Conservation (phyloP, 2,888 invertebrate species). For the Desoria tigrina region DNA sequence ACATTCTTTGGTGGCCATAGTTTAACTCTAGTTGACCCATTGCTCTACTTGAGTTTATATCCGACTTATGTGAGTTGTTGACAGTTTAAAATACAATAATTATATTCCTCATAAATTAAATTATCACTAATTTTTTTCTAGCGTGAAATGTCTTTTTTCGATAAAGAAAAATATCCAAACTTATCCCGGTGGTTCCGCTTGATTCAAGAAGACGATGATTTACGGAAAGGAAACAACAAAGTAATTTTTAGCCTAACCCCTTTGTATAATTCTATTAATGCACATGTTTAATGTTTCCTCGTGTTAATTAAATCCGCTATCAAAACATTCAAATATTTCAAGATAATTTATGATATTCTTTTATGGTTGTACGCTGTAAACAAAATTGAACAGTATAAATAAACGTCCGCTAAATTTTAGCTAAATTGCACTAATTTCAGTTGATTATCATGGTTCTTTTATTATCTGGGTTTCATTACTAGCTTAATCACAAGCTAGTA, state of each 20-base stretch:
- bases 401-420: too few relatives aligned
- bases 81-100: neutral
- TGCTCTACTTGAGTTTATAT: constrained; percentile 36
- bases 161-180: constrained; percentile 41
- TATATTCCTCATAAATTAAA: neutral
- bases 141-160: constrained; percentile 40
- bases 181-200: constrained; percentile 43
- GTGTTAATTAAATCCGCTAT: neutral
- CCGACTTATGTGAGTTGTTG: constrained; percentile 37
- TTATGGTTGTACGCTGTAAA: too few relatives aligned
- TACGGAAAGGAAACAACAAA: constrained; percentile 32
- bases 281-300: neutral
- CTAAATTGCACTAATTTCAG: too few relatives aligned
- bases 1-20: constrained; percentile 41
- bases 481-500: too few relatives aligned
- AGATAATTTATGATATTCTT: neutral
- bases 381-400: too few relatives aligned
- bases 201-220: constrained; percentile 34
- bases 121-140: constrained; percentile 12
- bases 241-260: constrained; percentile 27
- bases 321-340: neutral
- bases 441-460: too few relatives aligned
- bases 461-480: too few relatives aligned
- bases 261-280: constrained; percentile 6
- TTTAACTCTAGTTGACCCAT: constrained; percentile 35